Conservation (phyloP, 2,797 vertebrate species). For the Dendrocincla tyrannina region DNA sequence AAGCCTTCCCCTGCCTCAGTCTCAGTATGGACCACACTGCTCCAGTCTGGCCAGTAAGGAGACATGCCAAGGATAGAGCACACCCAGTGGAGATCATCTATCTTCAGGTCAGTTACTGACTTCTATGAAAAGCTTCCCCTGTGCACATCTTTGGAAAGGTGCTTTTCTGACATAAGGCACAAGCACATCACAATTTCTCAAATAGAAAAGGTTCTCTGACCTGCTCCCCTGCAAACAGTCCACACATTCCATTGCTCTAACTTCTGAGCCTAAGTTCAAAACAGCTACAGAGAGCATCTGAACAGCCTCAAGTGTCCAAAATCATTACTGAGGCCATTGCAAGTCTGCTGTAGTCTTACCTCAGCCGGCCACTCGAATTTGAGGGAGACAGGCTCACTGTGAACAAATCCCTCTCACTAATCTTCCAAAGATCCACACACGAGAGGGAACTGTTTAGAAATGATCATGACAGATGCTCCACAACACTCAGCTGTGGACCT, state of each 20-base stretch:
- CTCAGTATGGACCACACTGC: neutral
- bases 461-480: accelerated
- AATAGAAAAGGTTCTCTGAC: neutral
- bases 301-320: neutral
- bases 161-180: accelerated
- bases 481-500: neutral
- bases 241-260: neutral
- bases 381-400: neutral
- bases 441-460: neutral
- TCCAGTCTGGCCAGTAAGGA: neutral
- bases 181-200: neutral
- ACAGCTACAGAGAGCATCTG: neutral
- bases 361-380: neutral
- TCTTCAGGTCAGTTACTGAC: neutral
- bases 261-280: neutral
- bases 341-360: neutral
- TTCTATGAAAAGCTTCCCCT: neutral
- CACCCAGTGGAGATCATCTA: neutral
- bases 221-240: neutral
- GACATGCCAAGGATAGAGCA: neutral
- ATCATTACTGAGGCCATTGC: neutral
- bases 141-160: neutral
- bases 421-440: neutral
- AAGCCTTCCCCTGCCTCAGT: neutral
- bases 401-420: neutral